A percentile compares a stretch with the other conserved stretches of the same genome.
These are phyloP conservation scores for Eulithis prunata DNA, from an alignment of 2,888 invertebrate species.

Conservation along the genomic window DNA sequence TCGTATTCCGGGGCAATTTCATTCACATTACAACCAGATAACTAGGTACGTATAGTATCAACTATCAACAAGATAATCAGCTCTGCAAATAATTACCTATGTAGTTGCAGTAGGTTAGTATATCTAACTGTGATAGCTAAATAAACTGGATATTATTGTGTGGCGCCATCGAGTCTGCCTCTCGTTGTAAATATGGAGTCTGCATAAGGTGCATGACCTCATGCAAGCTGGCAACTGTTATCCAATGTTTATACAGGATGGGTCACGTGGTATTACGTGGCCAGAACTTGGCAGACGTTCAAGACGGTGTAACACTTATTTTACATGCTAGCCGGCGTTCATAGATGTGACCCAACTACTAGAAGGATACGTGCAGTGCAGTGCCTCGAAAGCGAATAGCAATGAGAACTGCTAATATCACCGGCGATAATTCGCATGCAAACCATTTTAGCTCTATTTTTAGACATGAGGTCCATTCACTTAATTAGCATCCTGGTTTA, in stretches of 20 bases:
- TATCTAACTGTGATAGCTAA: conserved; percentile 58
- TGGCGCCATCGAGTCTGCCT: conserved; percentile 70
- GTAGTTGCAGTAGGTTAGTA: conserved; percentile 7
- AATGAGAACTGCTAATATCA: conserved; percentile 43
- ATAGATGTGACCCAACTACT: conserved; percentile 65
- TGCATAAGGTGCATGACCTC: conserved; percentile 73
- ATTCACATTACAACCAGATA: conserved; percentile 51
- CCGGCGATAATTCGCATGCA: conserved; percentile 37
- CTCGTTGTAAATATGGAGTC: conserved; percentile 57
- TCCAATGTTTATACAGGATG: conserved; percentile 72
- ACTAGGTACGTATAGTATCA: conserved; percentile 4
- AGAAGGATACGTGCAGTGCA: conserved; percentile 61
- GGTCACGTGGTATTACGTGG: conserved; percentile 66
- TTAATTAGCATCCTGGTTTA: conserved; percentile 25
- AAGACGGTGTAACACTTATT: conserved; percentile 68
- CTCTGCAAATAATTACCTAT: conserved; percentile 48
- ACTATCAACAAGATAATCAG: conserved; percentile 50
- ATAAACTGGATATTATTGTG: conserved; percentile 62
- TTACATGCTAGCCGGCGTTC: conserved; percentile 66
- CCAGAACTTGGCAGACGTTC: conserved; percentile 70
- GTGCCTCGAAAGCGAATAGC: conserved; percentile 49
- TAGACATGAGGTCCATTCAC: conserved; percentile 32
- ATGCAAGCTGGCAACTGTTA: conserved; percentile 60
- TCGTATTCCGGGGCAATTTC: conserved; percentile 59
- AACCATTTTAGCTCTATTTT: conserved; percentile 37